A percentile compares a stretch with the other conserved stretches of the same genome.
Conservation (phyloP, 1,140 invertebrate species). For the Neotoxoptera formosana region DNA sequence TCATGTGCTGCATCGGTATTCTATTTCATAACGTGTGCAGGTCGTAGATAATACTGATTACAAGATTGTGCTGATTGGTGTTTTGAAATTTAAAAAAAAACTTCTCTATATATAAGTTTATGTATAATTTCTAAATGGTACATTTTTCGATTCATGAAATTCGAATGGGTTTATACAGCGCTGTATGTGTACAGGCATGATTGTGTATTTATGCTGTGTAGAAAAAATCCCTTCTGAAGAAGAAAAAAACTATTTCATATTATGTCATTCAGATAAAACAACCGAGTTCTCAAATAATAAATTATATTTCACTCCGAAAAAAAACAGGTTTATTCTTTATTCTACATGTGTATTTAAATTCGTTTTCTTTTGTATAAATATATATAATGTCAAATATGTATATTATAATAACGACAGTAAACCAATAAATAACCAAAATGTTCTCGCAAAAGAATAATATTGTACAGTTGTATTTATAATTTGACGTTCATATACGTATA, state of each 20-base stretch:
- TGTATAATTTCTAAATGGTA: background rate
- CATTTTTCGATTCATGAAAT: background rate
- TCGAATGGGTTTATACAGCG: background rate
- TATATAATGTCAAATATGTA: background rate
- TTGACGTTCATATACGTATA: background rate
- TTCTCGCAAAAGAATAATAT: background rate
- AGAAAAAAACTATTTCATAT: background rate
- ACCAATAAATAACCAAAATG: slow-evolving; percentile 12
- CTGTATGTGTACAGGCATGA: background rate
- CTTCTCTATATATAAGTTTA: too few species aligned
- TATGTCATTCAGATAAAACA: background rate
- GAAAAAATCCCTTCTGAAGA: background rate
- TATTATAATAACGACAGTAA: background rate
- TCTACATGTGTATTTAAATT: background rate
- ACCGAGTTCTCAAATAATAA: background rate
- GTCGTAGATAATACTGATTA: background rate
- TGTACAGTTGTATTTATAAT: slow-evolving; percentile 25
- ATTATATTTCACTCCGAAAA: background rate
- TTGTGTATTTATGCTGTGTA: background rate
- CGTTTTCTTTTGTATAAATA: background rate
- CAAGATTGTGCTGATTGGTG: background rate
- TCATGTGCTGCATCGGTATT: background rate
- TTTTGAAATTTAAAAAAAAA: background rate
- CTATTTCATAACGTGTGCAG: background rate
- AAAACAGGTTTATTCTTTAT: slow-evolving; percentile 18